Percentiles rank a stretch among this genome's conserved stretches.
phyloP scores from a whole-genome alignment of 2,797 vertebrate species.

The Sarcophilus harrisii region DNA sequence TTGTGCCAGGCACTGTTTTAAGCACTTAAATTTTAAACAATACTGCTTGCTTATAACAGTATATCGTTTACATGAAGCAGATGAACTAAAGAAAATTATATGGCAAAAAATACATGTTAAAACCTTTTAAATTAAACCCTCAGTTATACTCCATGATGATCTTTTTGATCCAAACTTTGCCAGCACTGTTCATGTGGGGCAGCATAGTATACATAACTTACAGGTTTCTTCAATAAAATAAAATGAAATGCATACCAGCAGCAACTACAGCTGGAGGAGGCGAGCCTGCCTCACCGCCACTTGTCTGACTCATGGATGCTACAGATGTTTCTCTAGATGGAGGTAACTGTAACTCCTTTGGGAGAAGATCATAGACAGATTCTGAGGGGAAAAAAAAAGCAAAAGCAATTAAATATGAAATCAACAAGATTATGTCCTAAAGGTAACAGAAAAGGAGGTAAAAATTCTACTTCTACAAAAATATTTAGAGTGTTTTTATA shows the following conservation, averaged over 20 bases:
- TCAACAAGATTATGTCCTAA: neutral
- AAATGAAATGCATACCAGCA: constrained; percentile 93
- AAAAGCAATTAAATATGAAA: constrained; percentile 17
- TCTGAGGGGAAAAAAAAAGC: constrained; percentile 84
- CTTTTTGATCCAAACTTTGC: constrained; percentile 81
- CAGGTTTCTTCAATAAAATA: constrained; percentile 68
- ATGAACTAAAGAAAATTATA: constrained; percentile 3
- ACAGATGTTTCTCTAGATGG: constrained; percentile 90
- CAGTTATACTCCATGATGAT: constrained; percentile 64
- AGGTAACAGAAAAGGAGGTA: neutral
- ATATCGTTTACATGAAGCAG: neutral
- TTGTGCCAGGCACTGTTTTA: neutral
- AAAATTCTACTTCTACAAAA: neutral
- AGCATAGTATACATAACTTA: constrained; percentile 62
- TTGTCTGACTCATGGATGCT: constrained; percentile 98
- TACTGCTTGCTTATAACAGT: neutral
- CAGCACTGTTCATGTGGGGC: constrained; percentile 89
- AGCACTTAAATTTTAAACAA: neutral
- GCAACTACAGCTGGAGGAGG: constrained; percentile 92
- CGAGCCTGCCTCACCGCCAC: constrained; percentile 95
- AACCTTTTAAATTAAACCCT: constrained; percentile 77
- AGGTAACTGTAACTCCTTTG: constrained; percentile 95
- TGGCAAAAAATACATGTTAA: constrained; percentile 33
- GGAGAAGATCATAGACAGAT: constrained; percentile 98
- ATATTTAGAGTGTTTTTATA: neutral